Evolutionary conservation across 2,888 invertebrate genomes (phyloP), one percentile per base, ranked within the genome.

Genomic region (Lypha dubia): DNA sequence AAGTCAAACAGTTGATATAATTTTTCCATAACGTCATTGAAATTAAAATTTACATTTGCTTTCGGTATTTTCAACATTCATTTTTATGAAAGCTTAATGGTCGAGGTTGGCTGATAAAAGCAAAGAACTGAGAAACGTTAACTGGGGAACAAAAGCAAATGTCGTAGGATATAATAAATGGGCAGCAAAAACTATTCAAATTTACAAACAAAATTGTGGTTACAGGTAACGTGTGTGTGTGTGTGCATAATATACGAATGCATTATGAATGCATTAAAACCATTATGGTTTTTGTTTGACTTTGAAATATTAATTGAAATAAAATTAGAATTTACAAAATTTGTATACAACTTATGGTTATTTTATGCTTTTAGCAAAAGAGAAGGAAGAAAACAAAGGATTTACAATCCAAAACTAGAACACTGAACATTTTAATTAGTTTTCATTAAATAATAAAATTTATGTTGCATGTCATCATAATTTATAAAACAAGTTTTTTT

Each of bases 281-380:
- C 24, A 9, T 49, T 28, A 32, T 44, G 22, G 44, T 24, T 24
- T 2, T 51, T 20, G 3, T 17, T 11, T 28, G 46, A 32, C 75
- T 65, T 75, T 75, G 65, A 74, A 63, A 62, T 51, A 62, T 32
- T 58, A 74, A 74, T 38, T 74, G 13, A 38, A 73, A 58, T 8
- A 22, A 35, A 51, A 32, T 1, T 15, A 13, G 22, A 15, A 63
- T 38, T 38, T 22, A 22, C 8, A n/a, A n/a, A n/a, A 46, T 17
- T 17, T 17, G 3, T 62, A 20, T 7, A 20, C 4, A 44, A 65
- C 32, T 65, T 46, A 32, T 65, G 46, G 15, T n/a, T 8, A 65
- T 46, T 46, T n/a, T 17, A 65, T 32, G 46, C 11, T n/a, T 28
- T 65, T 46, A 20, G 28, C 20, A 41, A n/a, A 56, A 28, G n/a